Base-by-base conservation (phyloP, 92 coral and sea anemone genomes). In the Porites evermanni region DNA sequence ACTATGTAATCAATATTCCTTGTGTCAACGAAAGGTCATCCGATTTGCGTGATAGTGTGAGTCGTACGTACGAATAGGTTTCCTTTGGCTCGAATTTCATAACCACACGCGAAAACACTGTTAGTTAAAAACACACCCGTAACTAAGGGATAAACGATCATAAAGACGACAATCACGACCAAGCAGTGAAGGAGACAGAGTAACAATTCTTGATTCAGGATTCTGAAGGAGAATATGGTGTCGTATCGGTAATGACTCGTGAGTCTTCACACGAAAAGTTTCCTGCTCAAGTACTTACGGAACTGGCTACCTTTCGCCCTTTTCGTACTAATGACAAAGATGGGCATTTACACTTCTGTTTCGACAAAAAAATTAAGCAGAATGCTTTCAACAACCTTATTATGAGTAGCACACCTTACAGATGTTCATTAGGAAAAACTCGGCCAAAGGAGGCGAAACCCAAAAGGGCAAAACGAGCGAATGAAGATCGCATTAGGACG, bases 341-440 rank as follows among this genome's bases (percentile, higher is more conserved):
- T 52, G 69, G 64, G 4, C 58, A 81, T 64, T 64, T 86, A 19
- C 84, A 82, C 21, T 68, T 79, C 67, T 73, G 85, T 56, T 78
- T 80, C 63, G 80, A 86, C 74, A 63, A 87, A 51, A 86, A 75
- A 18, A 72, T 86, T 3, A 84, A 86, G 47, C 86, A 86, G 64
- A 85, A 52, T 26, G 76, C 81, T 21, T 79, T 87, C 9, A 86
- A 90, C 24, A 80, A 81, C 65, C 54, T 85, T 67, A 61, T 90
- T 52, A 54, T 90, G 58, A 64, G 80, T 53, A 82, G 77, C 24
- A 90, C 93, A 53, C 93, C 93, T 50, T 90, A 90, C 19, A 82
- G 93, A 64, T 85, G 87, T 65, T 85, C 93, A 7, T 67, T 90
- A n/a, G 83, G 88, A 67, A 77, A 80, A 66, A 67, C 83, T 14